Evolutionary conservation across 2,797 vertebrate species (phyloP).

Genomic region (Potorous gilbertii): DNA sequence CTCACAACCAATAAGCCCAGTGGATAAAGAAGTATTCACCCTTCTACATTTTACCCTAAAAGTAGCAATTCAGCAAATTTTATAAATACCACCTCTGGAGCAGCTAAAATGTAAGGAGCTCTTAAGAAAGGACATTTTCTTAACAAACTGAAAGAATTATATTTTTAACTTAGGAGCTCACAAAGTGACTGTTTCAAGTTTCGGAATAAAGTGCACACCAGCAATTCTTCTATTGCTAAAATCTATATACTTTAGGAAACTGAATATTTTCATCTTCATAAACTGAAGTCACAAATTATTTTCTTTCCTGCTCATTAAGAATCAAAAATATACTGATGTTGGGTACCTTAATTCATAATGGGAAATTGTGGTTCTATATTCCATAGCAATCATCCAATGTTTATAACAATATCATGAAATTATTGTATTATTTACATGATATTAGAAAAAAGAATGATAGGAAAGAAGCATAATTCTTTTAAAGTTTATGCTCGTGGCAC

Average conservation of each 20-base stretch:
- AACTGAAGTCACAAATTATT: constrained; percentile 42
- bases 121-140: neutral
- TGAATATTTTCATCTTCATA: constrained; percentile 38
- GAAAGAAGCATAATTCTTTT: constrained; percentile 10
- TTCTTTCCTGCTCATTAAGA: constrained; percentile 42
- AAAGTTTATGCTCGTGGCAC: constrained; percentile 23
- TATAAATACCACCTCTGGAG: neutral
- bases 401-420: constrained; percentile 49
- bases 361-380: constrained; percentile 52
- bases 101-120: neutral
- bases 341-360: constrained; percentile 47
- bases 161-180: neutral
- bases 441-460: constrained; percentile 12
- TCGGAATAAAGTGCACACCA: constrained; percentile 16
- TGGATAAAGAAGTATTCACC: constrained; percentile 42
- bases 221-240: constrained; percentile 26
- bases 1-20: constrained; percentile 36
- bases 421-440: constrained; percentile 45
- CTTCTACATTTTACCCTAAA: neutral
- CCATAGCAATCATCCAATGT: constrained; percentile 25
- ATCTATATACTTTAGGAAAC: constrained; percentile 8
- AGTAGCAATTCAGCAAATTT: neutral
- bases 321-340: constrained; percentile 35
- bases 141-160: neutral
- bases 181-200: constrained; percentile 22